Evolutionary conservation across 2,888 invertebrate species (phyloP).

Genomic region (Acleris cristana): DNA sequence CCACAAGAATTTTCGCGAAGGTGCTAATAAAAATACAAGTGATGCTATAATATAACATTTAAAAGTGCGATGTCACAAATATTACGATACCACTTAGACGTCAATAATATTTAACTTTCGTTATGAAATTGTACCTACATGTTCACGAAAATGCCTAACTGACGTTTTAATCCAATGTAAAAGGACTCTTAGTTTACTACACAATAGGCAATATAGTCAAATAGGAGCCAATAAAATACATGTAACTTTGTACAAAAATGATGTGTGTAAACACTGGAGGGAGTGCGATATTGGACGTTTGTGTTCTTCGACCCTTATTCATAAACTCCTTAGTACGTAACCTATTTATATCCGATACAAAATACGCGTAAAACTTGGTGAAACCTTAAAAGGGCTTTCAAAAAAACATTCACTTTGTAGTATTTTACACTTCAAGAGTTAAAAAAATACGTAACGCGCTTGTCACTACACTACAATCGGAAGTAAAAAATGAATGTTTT

Average conservation of each 20-base stretch:
- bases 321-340: constrained; percentile 52
- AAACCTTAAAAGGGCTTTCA: not conserved
- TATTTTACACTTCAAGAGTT: too few relatives aligned
- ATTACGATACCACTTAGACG: too few relatives aligned
- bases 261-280: constrained; percentile 81
- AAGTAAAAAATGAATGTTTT: too few relatives aligned
- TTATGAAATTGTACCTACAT: too few relatives aligned
- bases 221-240: constrained; percentile 65
- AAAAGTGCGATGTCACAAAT: too few relatives aligned
- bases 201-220: constrained; percentile 52
- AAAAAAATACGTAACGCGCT: too few relatives aligned
- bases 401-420: too few relatives aligned
- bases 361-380: constrained; percentile 15
- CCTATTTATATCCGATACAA: constrained; percentile 33
- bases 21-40: too few relatives aligned
- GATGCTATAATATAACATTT: too few relatives aligned
- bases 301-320: constrained; percentile 69
- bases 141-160: not conserved
- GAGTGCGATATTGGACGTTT: constrained; percentile 83
- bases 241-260: constrained; percentile 77
- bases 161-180: constrained; percentile 3
- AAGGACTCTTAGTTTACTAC: constrained; percentile 33
- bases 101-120: too few relatives aligned
- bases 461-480: too few relatives aligned
- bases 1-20: too few relatives aligned